Conservation (phyloP, 2,113 vertebrate species). For the Empidonax alnorum region DNA sequence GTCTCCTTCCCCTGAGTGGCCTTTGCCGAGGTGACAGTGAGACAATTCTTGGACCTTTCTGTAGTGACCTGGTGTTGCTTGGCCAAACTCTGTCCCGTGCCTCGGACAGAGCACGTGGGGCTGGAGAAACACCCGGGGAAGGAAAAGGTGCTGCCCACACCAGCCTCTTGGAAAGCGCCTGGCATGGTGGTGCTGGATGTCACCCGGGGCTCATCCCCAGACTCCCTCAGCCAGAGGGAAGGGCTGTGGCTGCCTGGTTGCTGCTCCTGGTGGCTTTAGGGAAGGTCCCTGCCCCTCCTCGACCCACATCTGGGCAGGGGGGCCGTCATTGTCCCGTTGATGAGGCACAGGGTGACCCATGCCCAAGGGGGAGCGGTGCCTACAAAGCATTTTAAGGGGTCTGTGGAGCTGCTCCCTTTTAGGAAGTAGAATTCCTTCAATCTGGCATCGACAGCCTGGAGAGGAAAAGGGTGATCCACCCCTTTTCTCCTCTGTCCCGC, state of each 20-base stretch:
- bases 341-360: not conserved
- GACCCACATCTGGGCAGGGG: not conserved
- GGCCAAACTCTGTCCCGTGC: not conserved
- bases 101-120: not conserved
- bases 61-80: not conserved
- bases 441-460: not conserved
- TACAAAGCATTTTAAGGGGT: not conserved
- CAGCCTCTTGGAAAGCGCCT: not conserved
- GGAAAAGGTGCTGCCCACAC: not conserved
- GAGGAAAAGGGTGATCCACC: not conserved
- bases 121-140: not conserved
- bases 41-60: not conserved
- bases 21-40: not conserved
- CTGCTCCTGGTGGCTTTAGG: not conserved
- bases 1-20: not conserved
- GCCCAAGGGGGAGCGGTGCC: fast-evolving
- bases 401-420: not conserved
- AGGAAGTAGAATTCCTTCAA: fast-evolving
- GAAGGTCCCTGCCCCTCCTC: not conserved
- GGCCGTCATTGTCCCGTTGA: fast-evolving
- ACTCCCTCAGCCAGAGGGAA: no score
- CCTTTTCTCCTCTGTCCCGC: fast-evolving
- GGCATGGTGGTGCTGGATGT: not conserved
- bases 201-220: not conserved
- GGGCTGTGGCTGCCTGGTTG: not conserved